These are phyloP conservation scores for Pseudorectes ferrugineus DNA, from an alignment of 2,113 vertebrate genomes.

Conservation along the genomic window DNA sequence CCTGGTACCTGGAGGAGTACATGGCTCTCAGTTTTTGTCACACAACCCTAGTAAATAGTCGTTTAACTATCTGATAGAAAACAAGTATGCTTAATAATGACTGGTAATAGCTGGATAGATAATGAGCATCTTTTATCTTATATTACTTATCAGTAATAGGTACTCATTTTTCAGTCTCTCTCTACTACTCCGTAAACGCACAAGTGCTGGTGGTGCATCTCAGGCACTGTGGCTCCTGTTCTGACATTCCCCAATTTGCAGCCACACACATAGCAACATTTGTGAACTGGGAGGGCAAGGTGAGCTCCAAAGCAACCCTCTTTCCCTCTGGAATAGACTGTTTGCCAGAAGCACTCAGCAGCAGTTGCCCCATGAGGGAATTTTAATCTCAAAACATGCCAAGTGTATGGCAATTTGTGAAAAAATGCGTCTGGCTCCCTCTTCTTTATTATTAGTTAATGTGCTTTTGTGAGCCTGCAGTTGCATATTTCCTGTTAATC, in stretches of 20 bases:
- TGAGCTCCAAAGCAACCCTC: not conserved
- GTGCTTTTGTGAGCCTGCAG: not conserved
- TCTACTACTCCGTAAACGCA: not conserved
- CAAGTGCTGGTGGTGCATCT: not conserved
- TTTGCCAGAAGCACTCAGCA: not conserved
- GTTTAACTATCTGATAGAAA: not conserved
- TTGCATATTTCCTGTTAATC: not conserved
- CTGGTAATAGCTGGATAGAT: not conserved
- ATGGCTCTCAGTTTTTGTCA: not conserved
- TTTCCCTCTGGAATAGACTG: not conserved
- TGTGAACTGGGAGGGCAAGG: not conserved
- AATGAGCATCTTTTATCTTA: not conserved
- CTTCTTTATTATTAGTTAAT: not conserved
- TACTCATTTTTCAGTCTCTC: not conserved
- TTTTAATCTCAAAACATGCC: not conserved
- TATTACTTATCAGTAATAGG: not conserved
- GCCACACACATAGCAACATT: not conserved
- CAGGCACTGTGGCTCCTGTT: not conserved
- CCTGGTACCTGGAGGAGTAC: not conserved
- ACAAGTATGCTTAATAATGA: not conserved
- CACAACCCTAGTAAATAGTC: not conserved
- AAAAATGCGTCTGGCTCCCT: not conserved
- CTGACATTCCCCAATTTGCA: not conserved
- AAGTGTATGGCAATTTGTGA: not conserved
- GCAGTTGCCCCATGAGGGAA: not conserved